phyloP scores from a whole-genome alignment of 1,140 invertebrate genomes.

The Lucilia cuprina region DNA sequence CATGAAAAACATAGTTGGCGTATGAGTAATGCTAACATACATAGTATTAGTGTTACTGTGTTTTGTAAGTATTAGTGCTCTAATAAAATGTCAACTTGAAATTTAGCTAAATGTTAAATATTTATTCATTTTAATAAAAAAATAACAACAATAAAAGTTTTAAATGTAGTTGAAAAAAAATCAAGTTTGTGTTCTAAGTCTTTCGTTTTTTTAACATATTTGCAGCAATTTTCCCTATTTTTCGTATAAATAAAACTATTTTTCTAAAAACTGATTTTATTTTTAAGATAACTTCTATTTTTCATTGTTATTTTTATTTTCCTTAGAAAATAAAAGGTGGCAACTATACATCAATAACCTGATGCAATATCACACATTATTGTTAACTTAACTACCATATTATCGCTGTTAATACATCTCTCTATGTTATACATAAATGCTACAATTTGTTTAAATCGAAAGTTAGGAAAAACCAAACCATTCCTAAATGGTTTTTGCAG shows the following conservation, averaged over 20 bases:
- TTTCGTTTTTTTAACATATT: not conserved
- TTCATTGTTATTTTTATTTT: not conserved
- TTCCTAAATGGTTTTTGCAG: not conserved
- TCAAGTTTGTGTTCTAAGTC: not conserved
- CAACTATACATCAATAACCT: constrained; percentile 7
- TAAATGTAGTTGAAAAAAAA: no score
- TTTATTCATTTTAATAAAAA: not conserved
- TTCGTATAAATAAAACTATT: not conserved
- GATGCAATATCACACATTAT: constrained; percentile 19
- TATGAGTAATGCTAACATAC: not conserved
- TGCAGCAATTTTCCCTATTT: no score
- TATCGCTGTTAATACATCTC: constrained; percentile 2
- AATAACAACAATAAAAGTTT: not conserved
- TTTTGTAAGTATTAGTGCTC: not conserved
- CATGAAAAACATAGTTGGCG: not conserved
- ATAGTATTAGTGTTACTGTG: not conserved
- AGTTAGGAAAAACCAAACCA: not conserved
- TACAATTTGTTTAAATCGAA: constrained; percentile 22
- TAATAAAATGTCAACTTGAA: not conserved
- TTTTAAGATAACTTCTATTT: not conserved
- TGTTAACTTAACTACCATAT: constrained; percentile 17
- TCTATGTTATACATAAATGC: not conserved
- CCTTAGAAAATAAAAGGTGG: not conserved
- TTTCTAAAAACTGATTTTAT: not conserved
- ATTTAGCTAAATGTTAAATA: no score